Percentiles rank a stretch among this genome's conserved stretches.
phyloP scores from a whole-genome alignment of 1,140 invertebrate species.

The Octopus bimaculoides region DNA sequence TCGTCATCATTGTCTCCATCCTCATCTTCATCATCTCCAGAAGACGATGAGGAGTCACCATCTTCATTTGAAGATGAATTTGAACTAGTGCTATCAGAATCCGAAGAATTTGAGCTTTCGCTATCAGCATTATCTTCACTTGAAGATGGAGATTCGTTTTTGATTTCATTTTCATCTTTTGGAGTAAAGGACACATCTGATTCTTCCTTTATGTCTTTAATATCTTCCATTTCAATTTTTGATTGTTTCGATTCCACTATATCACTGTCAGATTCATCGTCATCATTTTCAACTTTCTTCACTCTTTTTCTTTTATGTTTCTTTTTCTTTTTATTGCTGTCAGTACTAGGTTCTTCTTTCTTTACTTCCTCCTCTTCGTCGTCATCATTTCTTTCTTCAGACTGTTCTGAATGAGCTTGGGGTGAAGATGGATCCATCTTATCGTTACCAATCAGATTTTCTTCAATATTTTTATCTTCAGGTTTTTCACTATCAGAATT shows the following conservation, averaged over 20 bases:
- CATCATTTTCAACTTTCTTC: conserved; percentile 17
- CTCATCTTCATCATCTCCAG: not conserved
- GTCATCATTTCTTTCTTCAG: not conserved
- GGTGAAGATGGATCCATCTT: too few relatives aligned
- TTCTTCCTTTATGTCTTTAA: not conserved
- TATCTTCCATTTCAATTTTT: not conserved
- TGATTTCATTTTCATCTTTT: not conserved
- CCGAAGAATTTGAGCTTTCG: not conserved
- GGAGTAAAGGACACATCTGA: not conserved
- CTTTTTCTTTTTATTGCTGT: not conserved
- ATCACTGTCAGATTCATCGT: not conserved
- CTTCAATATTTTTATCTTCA: too few relatives aligned
- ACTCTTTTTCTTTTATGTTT: not conserved
- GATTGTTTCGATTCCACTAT: not conserved
- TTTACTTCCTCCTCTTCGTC: not conserved
- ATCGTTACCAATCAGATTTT: too few relatives aligned
- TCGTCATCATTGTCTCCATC: not conserved
- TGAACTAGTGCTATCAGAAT: conserved; percentile 5
- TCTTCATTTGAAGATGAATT: conserved; percentile 8
- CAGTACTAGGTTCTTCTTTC: not conserved
- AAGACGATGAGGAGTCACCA: not conserved
- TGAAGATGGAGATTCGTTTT: not conserved
- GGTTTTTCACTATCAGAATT: too few relatives aligned
- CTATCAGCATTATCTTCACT: not conserved
- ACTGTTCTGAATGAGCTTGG: not conserved